phyloP scores from a whole-genome alignment of 2,888 invertebrate genomes.

The Aphodius sticticus region DNA sequence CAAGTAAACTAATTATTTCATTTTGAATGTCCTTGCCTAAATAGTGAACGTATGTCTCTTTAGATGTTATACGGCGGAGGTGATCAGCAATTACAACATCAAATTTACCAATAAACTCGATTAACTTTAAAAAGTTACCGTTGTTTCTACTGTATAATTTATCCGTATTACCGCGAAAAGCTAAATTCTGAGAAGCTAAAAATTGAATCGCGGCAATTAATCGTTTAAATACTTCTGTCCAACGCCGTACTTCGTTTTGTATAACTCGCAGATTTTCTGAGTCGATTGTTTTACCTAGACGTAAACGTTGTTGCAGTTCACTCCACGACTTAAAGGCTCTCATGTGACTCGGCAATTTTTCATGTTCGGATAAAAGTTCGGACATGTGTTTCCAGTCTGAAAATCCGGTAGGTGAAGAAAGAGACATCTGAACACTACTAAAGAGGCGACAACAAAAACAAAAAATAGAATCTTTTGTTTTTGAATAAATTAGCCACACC shows the following conservation, averaged over 20 bases:
- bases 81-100: constrained; percentile 31
- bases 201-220: constrained; percentile 32
- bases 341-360: constrained; percentile 24
- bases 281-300: constrained; percentile 27
- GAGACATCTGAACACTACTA: background rate
- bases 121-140: constrained; percentile 30
- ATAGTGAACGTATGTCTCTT: constrained; percentile 37
- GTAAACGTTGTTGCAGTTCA: constrained; percentile 22
- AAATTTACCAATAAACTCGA: constrained; percentile 31
- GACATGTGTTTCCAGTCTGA: constrained; percentile 18
- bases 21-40: constrained; percentile 36
- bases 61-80: constrained; percentile 31
- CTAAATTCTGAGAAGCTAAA: constrained; percentile 24
- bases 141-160: constrained; percentile 27
- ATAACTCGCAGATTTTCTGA: constrained; percentile 25
- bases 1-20: constrained; percentile 33
- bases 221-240: constrained; percentile 32
- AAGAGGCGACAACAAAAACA: constrained; percentile 34
- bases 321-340: constrained; percentile 20
- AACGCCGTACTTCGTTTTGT: constrained; percentile 27
- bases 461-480: constrained; percentile 30
- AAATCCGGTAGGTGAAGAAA: constrained; percentile 10
- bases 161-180: constrained; percentile 34
- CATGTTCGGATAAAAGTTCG: constrained; percentile 14
- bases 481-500: constrained; percentile 33